Conservation (phyloP, 2,888 invertebrate genomes). For the Agrilus biguttatus region DNA sequence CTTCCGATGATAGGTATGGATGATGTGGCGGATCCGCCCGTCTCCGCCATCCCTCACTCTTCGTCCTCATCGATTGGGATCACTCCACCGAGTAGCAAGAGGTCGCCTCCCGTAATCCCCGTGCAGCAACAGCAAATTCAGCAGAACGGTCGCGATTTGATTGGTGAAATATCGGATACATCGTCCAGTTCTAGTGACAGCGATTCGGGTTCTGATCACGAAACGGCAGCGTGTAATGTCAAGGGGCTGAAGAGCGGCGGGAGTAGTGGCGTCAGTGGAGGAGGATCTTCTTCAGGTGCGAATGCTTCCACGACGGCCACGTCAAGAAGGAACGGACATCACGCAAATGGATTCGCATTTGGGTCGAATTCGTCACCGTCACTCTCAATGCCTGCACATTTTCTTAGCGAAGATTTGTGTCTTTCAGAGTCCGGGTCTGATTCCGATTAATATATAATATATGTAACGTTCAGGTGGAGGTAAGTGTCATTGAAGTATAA, state of each 20-base stretch:
- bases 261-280: slow-evolving; percentile 2
- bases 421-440: slow-evolving; percentile 78
- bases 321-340: slow-evolving; percentile 10
- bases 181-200: slow-evolving; percentile 27
- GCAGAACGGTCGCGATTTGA: slow-evolving; percentile 16
- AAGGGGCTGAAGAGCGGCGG: slow-evolving; percentile 5
- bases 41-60: slow-evolving; percentile 5
- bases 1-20: slow-evolving; percentile 59
- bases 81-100: slow-evolving; percentile 6
- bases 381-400: slow-evolving; percentile 34
- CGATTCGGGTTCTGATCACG: slow-evolving; percentile 27
- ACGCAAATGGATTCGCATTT: slow-evolving; percentile 29
- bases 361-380: slow-evolving; percentile 13
- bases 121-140: slow-evolving; percentile 9
- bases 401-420: slow-evolving; percentile 72
- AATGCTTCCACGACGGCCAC: background rate
- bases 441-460: slow-evolving; percentile 31
- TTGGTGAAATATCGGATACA: slow-evolving; percentile 28
- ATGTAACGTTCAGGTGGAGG: background rate
- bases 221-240: slow-evolving; percentile 6
- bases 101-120: slow-evolving; percentile 16
- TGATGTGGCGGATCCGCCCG: slow-evolving; percentile 31
- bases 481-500: no score
- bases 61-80: slow-evolving; percentile 2
- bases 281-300: no score